Evolutionary conservation across 1,140 invertebrate species (phyloP).

Genomic region (Bombus consobrinus): DNA sequence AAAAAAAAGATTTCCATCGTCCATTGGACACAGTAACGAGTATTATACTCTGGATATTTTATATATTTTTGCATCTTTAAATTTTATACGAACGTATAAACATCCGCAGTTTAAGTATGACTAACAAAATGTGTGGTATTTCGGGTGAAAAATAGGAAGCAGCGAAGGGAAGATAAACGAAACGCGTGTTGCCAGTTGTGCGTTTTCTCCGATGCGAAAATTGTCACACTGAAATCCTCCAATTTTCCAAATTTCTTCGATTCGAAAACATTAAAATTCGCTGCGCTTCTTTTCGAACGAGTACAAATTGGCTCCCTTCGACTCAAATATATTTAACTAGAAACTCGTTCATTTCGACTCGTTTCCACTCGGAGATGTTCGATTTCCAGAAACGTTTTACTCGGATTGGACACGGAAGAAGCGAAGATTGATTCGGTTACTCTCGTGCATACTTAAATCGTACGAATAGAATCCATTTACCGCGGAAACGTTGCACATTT

Average conservation of each 20-base stretch:
- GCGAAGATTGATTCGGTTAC: neutral
- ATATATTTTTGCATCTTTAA: neutral
- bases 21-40: too few relatives aligned
- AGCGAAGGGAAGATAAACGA: neutral
- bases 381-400: neutral
- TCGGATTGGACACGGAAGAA: neutral
- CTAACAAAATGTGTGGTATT: neutral
- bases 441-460: neutral
- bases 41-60: neutral
- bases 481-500: neutral
- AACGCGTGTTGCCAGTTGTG: neutral
- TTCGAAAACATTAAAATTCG: neutral
- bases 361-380: too few relatives aligned
- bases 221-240: neutral
- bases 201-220: neutral
- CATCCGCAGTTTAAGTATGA: neutral
- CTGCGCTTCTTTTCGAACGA: too few relatives aligned
- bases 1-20: too few relatives aligned
- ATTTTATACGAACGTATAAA: neutral
- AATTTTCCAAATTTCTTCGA: neutral
- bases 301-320: too few relatives aligned
- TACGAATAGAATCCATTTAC: neutral
- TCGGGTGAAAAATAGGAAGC: neutral
- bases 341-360: too few relatives aligned
- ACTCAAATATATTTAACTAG: too few relatives aligned